Conservation (phyloP, 2,888 invertebrate species). For the Helleia helle region DNA sequence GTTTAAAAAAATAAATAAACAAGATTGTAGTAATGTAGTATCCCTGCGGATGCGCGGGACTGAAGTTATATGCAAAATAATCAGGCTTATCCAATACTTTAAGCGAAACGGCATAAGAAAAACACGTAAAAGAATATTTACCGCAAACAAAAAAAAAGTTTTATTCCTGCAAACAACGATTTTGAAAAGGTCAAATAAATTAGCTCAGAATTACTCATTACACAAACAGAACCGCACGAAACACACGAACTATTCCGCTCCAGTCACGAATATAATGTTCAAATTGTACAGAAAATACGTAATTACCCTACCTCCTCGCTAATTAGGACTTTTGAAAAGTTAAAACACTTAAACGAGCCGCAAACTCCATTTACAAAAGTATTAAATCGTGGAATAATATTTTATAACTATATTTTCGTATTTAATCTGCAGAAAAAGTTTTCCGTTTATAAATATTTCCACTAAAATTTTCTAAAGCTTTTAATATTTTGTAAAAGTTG, state of each 20-base stretch:
- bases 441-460: too few relatives aligned
- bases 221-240: conserved; percentile 1
- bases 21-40: too few relatives aligned
- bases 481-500: too few relatives aligned
- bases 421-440: too few relatives aligned
- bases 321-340: conserved; percentile 11
- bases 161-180: not conserved
- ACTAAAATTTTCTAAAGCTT: too few relatives aligned
- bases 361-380: not conserved
- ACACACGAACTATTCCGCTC: not conserved
- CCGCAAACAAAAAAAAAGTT: too few relatives aligned
- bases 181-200: not conserved
- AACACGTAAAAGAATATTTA: too few relatives aligned
- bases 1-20: too few relatives aligned
- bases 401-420: not conserved
- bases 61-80: too few relatives aligned
- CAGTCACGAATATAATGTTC: conserved; percentile 6
- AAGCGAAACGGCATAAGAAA: too few relatives aligned
- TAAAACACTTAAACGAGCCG: conserved; percentile 3
- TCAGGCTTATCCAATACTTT: too few relatives aligned
- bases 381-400: not conserved
- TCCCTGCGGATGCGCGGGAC: too few relatives aligned
- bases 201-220: not conserved
- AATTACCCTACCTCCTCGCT: not conserved
- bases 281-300: conserved; percentile 7